Evolutionary conservation across 1,140 invertebrate species (phyloP).

Genomic region (Cyphomyrmex costatus): DNA sequence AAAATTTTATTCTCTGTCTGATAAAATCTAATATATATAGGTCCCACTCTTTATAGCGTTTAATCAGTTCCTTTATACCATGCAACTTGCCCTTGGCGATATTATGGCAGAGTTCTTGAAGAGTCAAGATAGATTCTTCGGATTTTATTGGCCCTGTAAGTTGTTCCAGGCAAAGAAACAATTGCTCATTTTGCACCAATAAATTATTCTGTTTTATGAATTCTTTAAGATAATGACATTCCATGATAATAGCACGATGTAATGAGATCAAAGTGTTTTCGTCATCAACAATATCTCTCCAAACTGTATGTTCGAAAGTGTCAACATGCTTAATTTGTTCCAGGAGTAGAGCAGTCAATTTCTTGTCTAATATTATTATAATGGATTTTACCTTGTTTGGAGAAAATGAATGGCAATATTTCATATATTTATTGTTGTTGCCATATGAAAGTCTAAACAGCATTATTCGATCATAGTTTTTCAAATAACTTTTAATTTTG

Average conservation of each 20-base stretch:
- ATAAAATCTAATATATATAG: slow-evolving; percentile 72
- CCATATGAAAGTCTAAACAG: slow-evolving; percentile 81
- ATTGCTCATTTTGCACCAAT: slow-evolving; percentile 67
- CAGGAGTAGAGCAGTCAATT: slow-evolving; percentile 75
- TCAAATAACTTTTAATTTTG: neutral
- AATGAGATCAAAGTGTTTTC: slow-evolving; percentile 76
- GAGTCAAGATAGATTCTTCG: slow-evolving; percentile 44
- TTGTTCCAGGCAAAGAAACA: slow-evolving; percentile 76
- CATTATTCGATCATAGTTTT: slow-evolving; percentile 56
- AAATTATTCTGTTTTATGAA: slow-evolving; percentile 66
- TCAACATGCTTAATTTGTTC: slow-evolving; percentile 79
- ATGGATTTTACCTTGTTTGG: neutral
- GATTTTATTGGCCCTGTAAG: slow-evolving; percentile 76
- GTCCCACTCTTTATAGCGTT: slow-evolving; percentile 80
- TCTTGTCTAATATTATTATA: slow-evolving; percentile 69
- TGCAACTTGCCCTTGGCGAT: slow-evolving; percentile 68
- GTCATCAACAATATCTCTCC: slow-evolving; percentile 78
- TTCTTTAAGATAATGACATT: slow-evolving; percentile 78
- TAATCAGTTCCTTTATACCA: slow-evolving; percentile 74
- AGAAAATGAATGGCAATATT: neutral
- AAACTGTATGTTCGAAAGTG: slow-evolving; percentile 77
- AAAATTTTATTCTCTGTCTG: slow-evolving; percentile 30
- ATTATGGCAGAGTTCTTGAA: slow-evolving; percentile 74
- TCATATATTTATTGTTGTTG: neutral
- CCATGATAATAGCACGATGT: slow-evolving; percentile 80